Evolutionary conservation across 1,140 invertebrate species (phyloP).

Genomic region (Himalopsyche phryganea): DNA sequence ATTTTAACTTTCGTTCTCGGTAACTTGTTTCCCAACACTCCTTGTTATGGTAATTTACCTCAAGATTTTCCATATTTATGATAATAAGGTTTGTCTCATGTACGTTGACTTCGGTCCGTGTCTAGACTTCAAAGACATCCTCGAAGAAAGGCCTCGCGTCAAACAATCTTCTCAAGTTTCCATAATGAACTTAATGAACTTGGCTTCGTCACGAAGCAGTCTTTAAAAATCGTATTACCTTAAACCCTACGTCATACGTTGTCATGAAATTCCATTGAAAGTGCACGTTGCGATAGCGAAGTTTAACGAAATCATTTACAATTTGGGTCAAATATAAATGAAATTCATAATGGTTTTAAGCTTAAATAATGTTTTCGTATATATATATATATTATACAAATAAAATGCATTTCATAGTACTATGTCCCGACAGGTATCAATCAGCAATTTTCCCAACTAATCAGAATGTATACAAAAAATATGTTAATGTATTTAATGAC

Average conservation of each 20-base stretch:
- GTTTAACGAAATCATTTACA: no score
- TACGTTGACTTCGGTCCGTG: conserved; percentile 1
- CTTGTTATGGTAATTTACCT: neutral
- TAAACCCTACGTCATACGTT: neutral
- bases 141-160: neutral
- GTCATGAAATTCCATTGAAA: neutral
- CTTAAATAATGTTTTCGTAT: no score
- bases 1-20: neutral
- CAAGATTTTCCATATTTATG: conserved; percentile 6
- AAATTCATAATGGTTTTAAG: no score
- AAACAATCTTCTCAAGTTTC: conserved; percentile 1
- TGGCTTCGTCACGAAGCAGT: neutral
- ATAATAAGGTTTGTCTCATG: conserved; percentile 2
- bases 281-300: neutral
- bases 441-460: no score
- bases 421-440: no score
- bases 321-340: no score
- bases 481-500: no score
- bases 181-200: conserved; percentile 4
- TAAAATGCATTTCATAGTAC: no score
- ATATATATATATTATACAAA: no score
- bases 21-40: neutral
- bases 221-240: neutral
- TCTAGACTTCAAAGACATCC: neutral
- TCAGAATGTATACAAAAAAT: no score